phyloP scores from a whole-genome alignment of 2,797 vertebrate species.

The Cuniculus paca region DNA sequence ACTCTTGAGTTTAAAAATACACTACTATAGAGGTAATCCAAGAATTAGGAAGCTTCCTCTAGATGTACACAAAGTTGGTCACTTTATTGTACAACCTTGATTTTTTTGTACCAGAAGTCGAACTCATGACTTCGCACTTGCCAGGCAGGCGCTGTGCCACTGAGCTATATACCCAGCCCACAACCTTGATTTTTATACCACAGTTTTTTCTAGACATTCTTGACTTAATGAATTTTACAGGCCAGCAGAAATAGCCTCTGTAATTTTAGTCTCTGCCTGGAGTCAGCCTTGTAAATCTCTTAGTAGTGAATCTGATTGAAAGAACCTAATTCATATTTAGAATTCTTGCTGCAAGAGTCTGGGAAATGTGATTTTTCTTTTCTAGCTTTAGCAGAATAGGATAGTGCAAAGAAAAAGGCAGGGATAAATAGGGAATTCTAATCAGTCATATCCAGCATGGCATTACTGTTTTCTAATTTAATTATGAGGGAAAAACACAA shows the following conservation, averaged over 20 bases:
- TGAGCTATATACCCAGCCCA: too few species aligned
- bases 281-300: not conserved
- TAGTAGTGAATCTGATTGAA: slow-evolving; percentile 18
- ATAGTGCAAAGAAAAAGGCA: not conserved
- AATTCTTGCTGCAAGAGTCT: not conserved
- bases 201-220: not conserved
- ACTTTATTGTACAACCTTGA: slow-evolving; percentile 9
- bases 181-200: not conserved
- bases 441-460: not conserved
- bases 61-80: not conserved
- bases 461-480: slow-evolving; percentile 38
- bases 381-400: not conserved
- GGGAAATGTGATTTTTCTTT: not conserved
- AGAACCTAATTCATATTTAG: not conserved
- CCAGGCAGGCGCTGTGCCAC: too few species aligned
- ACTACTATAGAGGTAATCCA: not conserved
- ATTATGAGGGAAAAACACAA: slow-evolving; percentile 2
- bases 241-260: not conserved
- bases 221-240: not conserved
- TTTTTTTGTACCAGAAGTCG: not conserved
- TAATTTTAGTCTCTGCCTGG: not conserved
- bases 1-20: not conserved
- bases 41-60: not conserved
- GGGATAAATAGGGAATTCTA: not conserved
- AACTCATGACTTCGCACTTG: too few species aligned